Conservation (phyloP, 2,797 vertebrate species). For the Falco cherrug region DNA sequence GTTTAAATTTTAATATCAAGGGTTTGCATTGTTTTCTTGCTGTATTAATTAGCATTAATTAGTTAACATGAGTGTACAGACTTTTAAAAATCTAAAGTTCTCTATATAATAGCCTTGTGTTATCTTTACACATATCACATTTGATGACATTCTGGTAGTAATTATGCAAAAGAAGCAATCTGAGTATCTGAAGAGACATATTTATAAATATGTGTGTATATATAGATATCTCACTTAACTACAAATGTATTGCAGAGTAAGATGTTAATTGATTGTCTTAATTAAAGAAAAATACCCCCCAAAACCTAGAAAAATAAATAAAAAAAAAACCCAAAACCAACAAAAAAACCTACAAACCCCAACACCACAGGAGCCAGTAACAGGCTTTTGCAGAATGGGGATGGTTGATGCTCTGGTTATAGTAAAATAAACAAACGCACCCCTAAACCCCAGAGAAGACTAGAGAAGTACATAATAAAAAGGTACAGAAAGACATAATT, state of each 20-base stretch:
- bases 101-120: background rate
- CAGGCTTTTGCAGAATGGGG: background rate
- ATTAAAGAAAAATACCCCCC: background rate
- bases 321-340: background rate
- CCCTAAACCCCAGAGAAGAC: background rate
- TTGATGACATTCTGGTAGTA: background rate
- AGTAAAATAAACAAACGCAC: background rate
- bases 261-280: background rate
- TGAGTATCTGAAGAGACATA: background rate
- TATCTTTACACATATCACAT: background rate
- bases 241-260: background rate
- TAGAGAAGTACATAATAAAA: conserved; percentile 27
- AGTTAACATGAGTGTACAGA: background rate
- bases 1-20: conserved; percentile 21
- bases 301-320: background rate
- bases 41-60: background rate
- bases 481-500: conserved; percentile 35
- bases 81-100: background rate
- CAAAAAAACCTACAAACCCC: background rate
- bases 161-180: background rate
- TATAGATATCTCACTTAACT: background rate
- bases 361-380: background rate
- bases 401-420: background rate
- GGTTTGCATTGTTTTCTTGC: background rate
- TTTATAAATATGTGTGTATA: background rate